phyloP scores from a whole-genome alignment of 2,113 vertebrate species.

The Neofelis nebulosa region DNA sequence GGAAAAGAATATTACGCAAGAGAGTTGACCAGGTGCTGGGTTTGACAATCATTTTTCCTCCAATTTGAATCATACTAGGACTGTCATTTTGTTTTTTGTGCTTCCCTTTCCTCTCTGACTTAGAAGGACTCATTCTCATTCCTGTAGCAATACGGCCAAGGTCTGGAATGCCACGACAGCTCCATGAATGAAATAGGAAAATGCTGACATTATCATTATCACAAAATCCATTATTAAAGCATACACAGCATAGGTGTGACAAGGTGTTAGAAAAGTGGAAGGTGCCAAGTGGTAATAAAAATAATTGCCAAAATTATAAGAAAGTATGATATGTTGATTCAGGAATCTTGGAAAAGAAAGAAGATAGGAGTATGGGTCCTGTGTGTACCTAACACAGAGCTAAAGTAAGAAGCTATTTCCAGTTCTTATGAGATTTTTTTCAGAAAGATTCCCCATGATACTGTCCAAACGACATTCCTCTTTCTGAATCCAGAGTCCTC shows the following conservation, averaged over 20 bases:
- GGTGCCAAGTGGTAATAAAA: not conserved
- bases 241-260: not conserved
- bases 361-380: not conserved
- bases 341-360: not conserved
- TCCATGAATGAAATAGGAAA: not conserved
- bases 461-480: not conserved
- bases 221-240: not conserved
- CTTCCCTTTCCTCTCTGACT: not conserved
- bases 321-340: not conserved
- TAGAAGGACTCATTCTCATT: not conserved
- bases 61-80: not conserved
- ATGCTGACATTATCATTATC: not conserved
- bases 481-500: not conserved
- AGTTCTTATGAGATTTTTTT: not conserved
- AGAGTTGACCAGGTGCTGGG: not conserved
- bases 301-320: not conserved
- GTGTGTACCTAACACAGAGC: not conserved
- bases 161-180: not conserved
- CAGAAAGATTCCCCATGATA: not conserved
- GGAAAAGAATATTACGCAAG: not conserved
- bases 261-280: not conserved
- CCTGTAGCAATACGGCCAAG: not conserved
- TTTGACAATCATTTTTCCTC: constrained; percentile 18
- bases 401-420: not conserved
- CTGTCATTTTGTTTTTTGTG: constrained; percentile 5